Conservation (phyloP, 2,113 vertebrate genomes). For the Callipepla squamata region DNA sequence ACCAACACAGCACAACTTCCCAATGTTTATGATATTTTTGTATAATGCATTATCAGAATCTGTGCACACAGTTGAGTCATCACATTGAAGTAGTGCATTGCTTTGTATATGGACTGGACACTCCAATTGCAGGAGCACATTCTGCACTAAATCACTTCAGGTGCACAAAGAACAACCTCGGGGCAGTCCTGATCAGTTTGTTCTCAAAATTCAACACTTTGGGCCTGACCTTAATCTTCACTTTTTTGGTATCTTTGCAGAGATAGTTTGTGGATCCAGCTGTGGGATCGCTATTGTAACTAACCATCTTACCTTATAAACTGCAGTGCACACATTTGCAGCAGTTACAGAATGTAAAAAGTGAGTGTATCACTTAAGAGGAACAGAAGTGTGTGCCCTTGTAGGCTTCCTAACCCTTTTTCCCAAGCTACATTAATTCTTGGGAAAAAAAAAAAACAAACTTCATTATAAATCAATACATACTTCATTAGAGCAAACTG, state of each 20-base stretch:
- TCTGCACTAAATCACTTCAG: neutral
- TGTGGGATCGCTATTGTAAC: neutral
- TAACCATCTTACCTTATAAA: neutral
- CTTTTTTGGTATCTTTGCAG: neutral
- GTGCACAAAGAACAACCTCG: neutral
- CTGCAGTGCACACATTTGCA: neutral
- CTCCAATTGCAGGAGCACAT: neutral
- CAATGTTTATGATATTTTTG: neutral
- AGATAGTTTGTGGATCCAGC: neutral
- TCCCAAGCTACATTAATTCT: conserved; percentile 36
- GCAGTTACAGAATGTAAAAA: neutral
- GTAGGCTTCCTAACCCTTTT: conserved; percentile 17
- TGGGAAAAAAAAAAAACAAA: neutral
- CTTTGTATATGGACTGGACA: neutral
- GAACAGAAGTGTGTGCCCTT: neutral
- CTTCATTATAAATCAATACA: conserved; percentile 39
- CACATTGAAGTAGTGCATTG: neutral
- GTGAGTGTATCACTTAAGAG: neutral
- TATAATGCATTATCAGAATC: neutral
- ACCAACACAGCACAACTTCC: neutral
- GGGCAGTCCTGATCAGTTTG: neutral
- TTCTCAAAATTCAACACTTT: neutral
- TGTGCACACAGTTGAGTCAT: neutral
- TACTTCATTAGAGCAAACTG: conserved; percentile 35
- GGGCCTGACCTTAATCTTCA: neutral